These are phyloP conservation scores for Sepioteuthis lessoniana DNA, from an alignment of 2,888 invertebrate species.

Conservation along the genomic window DNA sequence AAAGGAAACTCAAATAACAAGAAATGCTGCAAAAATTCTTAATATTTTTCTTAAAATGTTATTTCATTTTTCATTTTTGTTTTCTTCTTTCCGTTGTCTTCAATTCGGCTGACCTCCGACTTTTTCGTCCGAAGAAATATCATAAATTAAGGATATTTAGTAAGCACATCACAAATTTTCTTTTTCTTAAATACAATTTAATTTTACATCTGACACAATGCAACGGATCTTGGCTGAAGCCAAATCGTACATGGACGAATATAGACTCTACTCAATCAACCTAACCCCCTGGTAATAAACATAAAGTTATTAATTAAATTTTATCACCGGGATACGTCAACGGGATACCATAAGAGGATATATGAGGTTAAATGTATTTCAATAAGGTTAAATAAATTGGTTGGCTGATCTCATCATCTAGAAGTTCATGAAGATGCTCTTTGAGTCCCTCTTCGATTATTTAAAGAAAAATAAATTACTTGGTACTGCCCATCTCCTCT, in stretches of 20 bases:
- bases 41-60: too few species aligned
- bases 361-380: not conserved
- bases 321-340: not conserved
- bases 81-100: not conserved
- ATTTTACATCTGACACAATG: not conserved
- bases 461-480: too few species aligned
- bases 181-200: conserved; percentile 20
- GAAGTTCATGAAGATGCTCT: not conserved
- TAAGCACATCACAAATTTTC: not conserved
- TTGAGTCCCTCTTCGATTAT: too few species aligned
- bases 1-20: too few species aligned
- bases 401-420: too few species aligned
- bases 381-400: not conserved
- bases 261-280: not conserved
- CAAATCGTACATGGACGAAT: not conserved
- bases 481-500: too few species aligned
- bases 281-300: not conserved
- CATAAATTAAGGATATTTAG: not conserved
- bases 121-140: not conserved
- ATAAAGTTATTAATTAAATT: not conserved
- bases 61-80: not conserved
- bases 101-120: not conserved
- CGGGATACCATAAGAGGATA: not conserved
- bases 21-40: too few species aligned
- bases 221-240: not conserved